Conservation (phyloP, 2,113 vertebrate genomes). For the Mandrillus leucophaeus region DNA sequence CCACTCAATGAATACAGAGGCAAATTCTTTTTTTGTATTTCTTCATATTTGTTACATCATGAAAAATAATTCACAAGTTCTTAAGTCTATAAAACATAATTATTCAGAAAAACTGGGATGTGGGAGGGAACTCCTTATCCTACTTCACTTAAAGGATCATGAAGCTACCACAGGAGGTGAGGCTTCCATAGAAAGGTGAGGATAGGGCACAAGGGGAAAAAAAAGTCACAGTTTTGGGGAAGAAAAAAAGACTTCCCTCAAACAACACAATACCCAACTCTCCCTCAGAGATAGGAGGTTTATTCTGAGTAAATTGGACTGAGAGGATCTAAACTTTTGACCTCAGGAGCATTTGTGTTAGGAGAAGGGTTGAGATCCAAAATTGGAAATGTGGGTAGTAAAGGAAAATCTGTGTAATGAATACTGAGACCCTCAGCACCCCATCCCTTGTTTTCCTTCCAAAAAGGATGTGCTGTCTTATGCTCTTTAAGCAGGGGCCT, state of each 20-base stretch:
- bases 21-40: neutral
- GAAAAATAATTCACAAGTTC: neutral
- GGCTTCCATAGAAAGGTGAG: neutral
- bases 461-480: neutral
- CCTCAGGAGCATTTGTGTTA: neutral
- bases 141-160: neutral
- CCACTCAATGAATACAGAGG: neutral
- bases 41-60: neutral
- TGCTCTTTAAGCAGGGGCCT: neutral
- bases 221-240: neutral
- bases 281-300: neutral
- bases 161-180: neutral
- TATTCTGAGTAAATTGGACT: neutral
- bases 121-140: neutral
- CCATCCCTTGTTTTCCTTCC: too few relatives aligned
- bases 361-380: neutral
- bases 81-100: neutral
- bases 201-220: neutral
- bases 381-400: neutral
- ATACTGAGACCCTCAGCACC: neutral
- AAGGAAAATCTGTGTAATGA: neutral
- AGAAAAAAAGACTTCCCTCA: neutral
- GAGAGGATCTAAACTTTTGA: neutral
- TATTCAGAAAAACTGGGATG: neutral
- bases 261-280: neutral